A percentile compares a stretch with the other conserved stretches of the same genome.
phyloP scores from a whole-genome alignment of 2,113 vertebrate genomes.

The Neotoma lepida region DNA sequence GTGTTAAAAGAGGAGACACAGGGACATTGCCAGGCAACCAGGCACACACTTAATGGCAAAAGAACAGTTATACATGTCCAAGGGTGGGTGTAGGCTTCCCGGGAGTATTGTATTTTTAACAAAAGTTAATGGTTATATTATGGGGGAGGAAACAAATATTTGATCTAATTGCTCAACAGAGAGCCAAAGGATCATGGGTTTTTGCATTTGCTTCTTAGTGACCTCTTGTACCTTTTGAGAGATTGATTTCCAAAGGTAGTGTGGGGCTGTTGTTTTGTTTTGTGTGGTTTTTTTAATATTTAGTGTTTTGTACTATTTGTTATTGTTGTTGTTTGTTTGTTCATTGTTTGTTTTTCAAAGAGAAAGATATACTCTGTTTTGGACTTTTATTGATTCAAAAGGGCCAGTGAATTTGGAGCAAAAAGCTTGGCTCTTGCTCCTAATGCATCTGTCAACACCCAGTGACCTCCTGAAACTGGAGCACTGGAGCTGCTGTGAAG shows the following conservation, averaged over 20 bases:
- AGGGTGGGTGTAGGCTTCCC: background rate
- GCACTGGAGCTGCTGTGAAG: background rate
- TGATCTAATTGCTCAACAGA: constrained; percentile 86
- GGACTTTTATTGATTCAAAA: background rate
- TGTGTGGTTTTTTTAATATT: background rate
- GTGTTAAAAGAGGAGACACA: background rate
- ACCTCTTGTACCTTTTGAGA: constrained; percentile 66
- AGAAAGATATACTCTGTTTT: background rate
- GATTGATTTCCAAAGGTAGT: background rate
- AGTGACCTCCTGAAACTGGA: background rate
- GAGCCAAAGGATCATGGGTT: constrained; percentile 62
- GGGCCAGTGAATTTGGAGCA: background rate
- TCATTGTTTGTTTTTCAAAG: background rate
- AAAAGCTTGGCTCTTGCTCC: background rate
- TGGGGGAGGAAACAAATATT: constrained; percentile 90
- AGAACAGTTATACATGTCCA: background rate
- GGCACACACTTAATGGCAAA: background rate
- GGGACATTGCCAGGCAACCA: background rate
- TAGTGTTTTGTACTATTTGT: background rate
- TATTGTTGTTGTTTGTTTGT: background rate
- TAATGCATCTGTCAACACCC: background rate
- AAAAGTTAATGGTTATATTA: constrained; percentile 91
- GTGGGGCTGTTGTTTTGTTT: background rate
- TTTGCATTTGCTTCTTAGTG: constrained; percentile 69
- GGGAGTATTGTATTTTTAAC: constrained; percentile 73